Evolutionary conservation across 2,888 invertebrate species (phyloP).

Genomic region (Amblyjoppa fuscipennis): DNA sequence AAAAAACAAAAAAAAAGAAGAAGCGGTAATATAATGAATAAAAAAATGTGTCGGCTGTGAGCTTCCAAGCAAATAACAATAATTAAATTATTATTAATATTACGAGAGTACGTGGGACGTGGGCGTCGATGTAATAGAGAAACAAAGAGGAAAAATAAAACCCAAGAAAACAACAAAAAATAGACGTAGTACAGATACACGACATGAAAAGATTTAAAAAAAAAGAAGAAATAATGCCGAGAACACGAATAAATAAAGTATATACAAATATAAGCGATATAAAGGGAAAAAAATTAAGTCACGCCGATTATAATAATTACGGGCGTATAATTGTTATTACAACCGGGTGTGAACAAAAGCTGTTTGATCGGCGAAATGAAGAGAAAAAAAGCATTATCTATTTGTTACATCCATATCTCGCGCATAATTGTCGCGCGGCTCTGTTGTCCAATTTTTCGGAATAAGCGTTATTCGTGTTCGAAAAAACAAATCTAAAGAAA

Average conservation of each 20-base stretch:
- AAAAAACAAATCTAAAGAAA: background rate
- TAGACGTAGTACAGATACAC: slow-evolving; percentile 29
- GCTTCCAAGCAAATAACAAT: slow-evolving; percentile 85
- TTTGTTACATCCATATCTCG: slow-evolving; percentile 52
- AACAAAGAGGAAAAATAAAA: slow-evolving; percentile 36
- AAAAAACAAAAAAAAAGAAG: slow-evolving; percentile 62
- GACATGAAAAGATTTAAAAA: slow-evolving; percentile 15
- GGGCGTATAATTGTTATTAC: slow-evolving; percentile 44
- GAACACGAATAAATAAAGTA: slow-evolving; percentile 38
- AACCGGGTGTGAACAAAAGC: slow-evolving; percentile 28
- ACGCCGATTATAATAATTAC: slow-evolving; percentile 53
- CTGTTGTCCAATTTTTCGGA: slow-evolving; percentile 36
- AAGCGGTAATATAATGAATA: slow-evolving; percentile 74
- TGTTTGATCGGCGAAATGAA: slow-evolving; percentile 35
- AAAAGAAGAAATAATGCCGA: slow-evolving; percentile 40
- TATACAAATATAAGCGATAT: slow-evolving; percentile 52
- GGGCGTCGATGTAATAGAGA: slow-evolving; percentile 31
- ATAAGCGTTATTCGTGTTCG: slow-evolving; percentile 16
- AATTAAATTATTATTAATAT: slow-evolving; percentile 85
- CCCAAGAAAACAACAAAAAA: slow-evolving; percentile 45
- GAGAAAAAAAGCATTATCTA: slow-evolving; percentile 8
- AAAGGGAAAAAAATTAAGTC: slow-evolving; percentile 30
- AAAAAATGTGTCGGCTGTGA: slow-evolving; percentile 85
- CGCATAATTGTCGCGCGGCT: slow-evolving; percentile 16
- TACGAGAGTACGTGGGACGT: slow-evolving; percentile 62